Base-by-base conservation (phyloP, 2,797 vertebrate species). In the Rhyacichthys aspro region DNA sequence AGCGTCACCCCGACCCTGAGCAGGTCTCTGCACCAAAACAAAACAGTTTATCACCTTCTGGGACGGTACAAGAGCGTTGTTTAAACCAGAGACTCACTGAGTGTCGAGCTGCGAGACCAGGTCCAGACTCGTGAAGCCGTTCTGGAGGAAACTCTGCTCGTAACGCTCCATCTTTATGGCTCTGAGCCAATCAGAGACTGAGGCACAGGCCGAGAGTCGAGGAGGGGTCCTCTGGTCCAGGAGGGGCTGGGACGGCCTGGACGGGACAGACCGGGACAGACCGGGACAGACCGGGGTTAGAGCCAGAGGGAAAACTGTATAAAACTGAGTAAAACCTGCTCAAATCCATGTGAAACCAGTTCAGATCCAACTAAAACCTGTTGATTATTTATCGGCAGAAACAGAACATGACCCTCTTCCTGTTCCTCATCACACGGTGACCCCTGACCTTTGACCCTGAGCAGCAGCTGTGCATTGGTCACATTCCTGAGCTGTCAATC, bases 111-210 rank as follows among this genome's bases (percentile, higher is more conserved):
- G 92, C 0, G 90, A 88, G 34, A 95, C 85, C 17, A 92, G 72
- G 43, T 95, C 91, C 17, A 96, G 89, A 69, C 90, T 91, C 54
- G 74, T 91, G 82, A 95, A 91, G 0, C 95, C 95, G 1, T 92
- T 92, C 15, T 88, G 92, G 33, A 91, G 62, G 59, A 96, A 95
- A 47, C 83, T 93, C 33, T 91, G 91, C 83, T 95, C 93, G 3
- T 96, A 96, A 3, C 94, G 84, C 53, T 93, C 92, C 94, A 96
- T 94, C 82, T 94, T 94, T 50, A 96, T 90, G 39, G 93, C 91
- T 0, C 88, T 76, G 0, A 96, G 92, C 95, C 95, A 96, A 73
- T 95, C 94, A 0, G 89, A 88, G 50, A 96, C 91, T 0, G 94
- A 94, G 0, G 85, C 79, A 3, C 94, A 94, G 28, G 92, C 86